Conservation (phyloP, 2,797 vertebrate species). For the Varecia variegata region DNA sequence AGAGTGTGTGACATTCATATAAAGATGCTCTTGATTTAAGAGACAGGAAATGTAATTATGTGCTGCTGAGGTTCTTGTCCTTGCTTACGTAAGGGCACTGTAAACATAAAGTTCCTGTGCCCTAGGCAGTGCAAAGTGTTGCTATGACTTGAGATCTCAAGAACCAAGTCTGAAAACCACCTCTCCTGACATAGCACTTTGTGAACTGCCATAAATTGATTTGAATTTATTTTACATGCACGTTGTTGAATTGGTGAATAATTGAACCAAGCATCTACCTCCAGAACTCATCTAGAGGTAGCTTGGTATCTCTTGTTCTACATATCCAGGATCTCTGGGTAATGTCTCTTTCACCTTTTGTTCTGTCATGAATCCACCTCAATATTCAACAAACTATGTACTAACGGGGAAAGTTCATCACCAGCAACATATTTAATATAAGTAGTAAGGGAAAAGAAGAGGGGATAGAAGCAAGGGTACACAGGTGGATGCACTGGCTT, state of each 20-base stretch:
- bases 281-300: neutral
- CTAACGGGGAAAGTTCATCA: neutral
- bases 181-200: neutral
- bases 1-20: slow-evolving; percentile 37
- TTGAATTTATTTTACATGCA: neutral
- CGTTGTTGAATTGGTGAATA: neutral
- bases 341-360: neutral
- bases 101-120: neutral
- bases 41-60: slow-evolving; percentile 64
- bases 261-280: neutral
- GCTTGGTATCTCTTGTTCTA: neutral
- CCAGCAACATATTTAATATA: neutral
- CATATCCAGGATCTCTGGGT: neutral
- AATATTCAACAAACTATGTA: neutral
- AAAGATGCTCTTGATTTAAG: slow-evolving; percentile 61
- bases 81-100: slow-evolving; percentile 32
- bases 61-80: slow-evolving; percentile 21
- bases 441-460: neutral
- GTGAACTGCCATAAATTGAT: neutral
- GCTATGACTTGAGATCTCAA: neutral
- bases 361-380: neutral
- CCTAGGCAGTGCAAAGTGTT: neutral
- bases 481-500: neutral
- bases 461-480: neutral
- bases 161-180: neutral